A percentile compares a stretch with the other conserved stretches of the same genome.
Conservation (phyloP, 2,888 invertebrate genomes). For the Drosophila picticornis region DNA sequence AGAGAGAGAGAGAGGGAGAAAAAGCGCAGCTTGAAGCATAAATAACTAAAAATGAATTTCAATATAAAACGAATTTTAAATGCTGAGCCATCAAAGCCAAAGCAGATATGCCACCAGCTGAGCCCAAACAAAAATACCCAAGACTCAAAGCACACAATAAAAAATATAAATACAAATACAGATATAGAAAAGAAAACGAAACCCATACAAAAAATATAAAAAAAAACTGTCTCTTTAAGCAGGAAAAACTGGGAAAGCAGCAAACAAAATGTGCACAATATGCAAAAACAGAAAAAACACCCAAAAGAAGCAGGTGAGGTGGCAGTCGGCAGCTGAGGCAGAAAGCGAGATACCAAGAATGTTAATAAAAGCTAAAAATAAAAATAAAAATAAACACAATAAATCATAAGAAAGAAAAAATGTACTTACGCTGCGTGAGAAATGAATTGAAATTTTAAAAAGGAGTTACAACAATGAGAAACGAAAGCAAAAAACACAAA, state of each 20-base stretch:
- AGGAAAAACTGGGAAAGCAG: conserved; percentile 58
- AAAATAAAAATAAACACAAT: conserved; percentile 33
- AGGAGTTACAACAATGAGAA: conserved; percentile 20
- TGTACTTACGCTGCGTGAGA: conserved; percentile 56
- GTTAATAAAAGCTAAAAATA: conserved; percentile 45
- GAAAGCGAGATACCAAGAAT: background rate
- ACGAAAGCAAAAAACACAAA: conserved; percentile 22
- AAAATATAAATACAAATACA: conserved; percentile 21
- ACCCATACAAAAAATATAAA: conserved; percentile 26
- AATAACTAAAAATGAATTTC: conserved; percentile 73
- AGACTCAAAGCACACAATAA: conserved; percentile 25
- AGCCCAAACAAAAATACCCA: conserved; percentile 29
- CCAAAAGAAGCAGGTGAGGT: conserved; percentile 31
- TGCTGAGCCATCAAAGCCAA: conserved; percentile 73
- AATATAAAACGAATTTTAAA: conserved; percentile 67
- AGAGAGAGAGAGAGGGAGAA: conserved; percentile 22
- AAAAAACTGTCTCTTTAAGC: conserved; percentile 51
- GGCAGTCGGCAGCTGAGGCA: conserved; percentile 23
- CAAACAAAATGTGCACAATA: conserved; percentile 66
- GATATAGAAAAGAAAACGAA: conserved; percentile 41
- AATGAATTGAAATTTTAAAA: conserved; percentile 39
- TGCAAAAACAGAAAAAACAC: conserved; percentile 58
- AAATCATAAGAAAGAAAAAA: conserved; percentile 52
- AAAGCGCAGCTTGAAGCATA: conserved; percentile 69
- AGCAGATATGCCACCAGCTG: conserved; percentile 49